Evolutionary conservation across 2,797 vertebrate species (phyloP).

Genomic region (Phalloptychus januarius): DNA sequence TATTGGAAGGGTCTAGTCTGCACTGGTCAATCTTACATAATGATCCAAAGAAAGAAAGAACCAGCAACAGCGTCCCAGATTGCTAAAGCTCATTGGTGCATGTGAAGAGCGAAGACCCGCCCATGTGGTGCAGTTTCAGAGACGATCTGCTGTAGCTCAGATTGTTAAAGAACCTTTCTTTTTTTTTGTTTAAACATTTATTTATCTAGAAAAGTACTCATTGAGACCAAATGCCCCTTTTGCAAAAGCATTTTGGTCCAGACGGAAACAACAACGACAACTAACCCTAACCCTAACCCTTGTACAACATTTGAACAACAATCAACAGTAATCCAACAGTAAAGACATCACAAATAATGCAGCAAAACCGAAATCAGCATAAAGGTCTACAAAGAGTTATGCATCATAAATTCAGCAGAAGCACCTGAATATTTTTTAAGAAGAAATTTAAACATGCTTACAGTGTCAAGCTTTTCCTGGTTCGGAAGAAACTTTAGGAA

Average conservation of each 20-base stretch:
- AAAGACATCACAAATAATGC: background rate
- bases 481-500: background rate
- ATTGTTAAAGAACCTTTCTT: background rate
- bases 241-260: background rate
- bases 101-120: background rate
- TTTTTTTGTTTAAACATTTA: background rate
- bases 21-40: background rate
- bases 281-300: no score
- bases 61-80: background rate
- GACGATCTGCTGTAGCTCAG: background rate
- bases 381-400: background rate
- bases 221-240: background rate
- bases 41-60: background rate
- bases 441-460: background rate
- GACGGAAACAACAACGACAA: background rate
- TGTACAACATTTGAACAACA: background rate
- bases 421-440: background rate
- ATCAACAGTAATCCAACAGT: background rate
- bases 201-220: background rate
- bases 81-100: background rate
- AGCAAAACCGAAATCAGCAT: background rate
- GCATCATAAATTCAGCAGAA: background rate
- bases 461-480: background rate
- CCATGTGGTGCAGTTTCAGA: background rate
- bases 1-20: background rate